Evolutionary conservation across 2,113 vertebrate species (phyloP).

Genomic region (Sardina pilchardus): DNA sequence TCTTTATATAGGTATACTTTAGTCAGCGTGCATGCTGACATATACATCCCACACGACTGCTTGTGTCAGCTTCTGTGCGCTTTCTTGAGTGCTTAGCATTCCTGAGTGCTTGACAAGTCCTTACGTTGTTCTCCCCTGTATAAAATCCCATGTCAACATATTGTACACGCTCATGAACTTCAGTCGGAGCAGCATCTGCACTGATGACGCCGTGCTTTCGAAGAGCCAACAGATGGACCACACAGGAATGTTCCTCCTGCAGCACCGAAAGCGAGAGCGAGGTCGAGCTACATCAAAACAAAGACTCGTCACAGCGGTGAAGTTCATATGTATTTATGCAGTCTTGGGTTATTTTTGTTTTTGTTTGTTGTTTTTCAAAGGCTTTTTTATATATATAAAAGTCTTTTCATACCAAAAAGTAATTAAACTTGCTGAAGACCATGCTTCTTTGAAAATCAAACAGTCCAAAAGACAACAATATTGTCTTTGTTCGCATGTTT

Average conservation of each 20-base stretch:
- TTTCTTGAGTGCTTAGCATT: background rate
- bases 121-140: background rate
- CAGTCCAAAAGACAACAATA: background rate
- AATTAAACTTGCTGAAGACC: background rate
- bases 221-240: background rate
- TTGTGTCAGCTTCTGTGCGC: background rate
- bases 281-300: background rate
- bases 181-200: conserved; percentile 1
- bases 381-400: background rate
- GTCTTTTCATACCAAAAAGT: background rate
- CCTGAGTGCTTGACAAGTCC: background rate
- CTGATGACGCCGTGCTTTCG: conserved; percentile 8
- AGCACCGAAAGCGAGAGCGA: background rate
- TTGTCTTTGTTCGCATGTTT: background rate
- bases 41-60: background rate
- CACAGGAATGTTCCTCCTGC: background rate
- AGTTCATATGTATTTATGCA: background rate
- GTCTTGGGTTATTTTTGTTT: background rate
- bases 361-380: background rate
- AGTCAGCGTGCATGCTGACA: background rate
- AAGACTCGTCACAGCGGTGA: background rate
- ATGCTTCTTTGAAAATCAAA: conserved; percentile 6
- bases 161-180: background rate
- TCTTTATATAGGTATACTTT: background rate
- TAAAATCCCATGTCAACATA: background rate